These are phyloP conservation scores for Phylloscopus whistleri DNA, from an alignment of 2,113 vertebrate genomes.

Conservation along the genomic window DNA sequence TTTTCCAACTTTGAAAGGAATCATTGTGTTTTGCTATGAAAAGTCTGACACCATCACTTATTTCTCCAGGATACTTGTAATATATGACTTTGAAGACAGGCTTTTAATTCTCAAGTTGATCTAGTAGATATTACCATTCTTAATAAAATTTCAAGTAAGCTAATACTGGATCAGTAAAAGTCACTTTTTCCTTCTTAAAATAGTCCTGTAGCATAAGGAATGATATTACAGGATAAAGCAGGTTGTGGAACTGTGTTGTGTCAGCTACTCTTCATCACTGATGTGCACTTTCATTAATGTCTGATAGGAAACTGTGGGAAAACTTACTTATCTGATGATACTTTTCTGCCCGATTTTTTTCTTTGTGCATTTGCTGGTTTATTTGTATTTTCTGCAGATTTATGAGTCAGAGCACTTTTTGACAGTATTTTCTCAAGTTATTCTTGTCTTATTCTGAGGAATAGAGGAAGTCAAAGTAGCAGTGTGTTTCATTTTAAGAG, in stretches of 20 bases:
- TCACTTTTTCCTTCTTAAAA: neutral
- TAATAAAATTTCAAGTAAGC: neutral
- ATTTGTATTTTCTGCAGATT: neutral
- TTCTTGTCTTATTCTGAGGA: neutral
- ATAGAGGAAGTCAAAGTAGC: neutral
- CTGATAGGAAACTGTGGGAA: neutral
- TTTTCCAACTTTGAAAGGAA: neutral
- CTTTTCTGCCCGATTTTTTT: neutral
- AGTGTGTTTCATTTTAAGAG: neutral
- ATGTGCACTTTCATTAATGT: neutral
- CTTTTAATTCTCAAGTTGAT: neutral
- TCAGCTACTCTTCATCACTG: neutral
- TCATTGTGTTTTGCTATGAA: neutral
- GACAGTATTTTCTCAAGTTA: neutral
- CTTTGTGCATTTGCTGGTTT: neutral
- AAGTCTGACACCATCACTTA: neutral
- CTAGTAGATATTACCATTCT: neutral
- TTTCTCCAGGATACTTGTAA: neutral
- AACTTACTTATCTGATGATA: neutral
- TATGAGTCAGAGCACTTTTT: neutral
- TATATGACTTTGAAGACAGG: neutral
- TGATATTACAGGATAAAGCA: neutral
- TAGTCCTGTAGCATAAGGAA: neutral
- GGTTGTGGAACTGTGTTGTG: neutral
- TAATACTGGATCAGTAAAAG: neutral